phyloP scores from a whole-genome alignment of 2,113 vertebrate genomes.

The Halcyon senegalensis region DNA sequence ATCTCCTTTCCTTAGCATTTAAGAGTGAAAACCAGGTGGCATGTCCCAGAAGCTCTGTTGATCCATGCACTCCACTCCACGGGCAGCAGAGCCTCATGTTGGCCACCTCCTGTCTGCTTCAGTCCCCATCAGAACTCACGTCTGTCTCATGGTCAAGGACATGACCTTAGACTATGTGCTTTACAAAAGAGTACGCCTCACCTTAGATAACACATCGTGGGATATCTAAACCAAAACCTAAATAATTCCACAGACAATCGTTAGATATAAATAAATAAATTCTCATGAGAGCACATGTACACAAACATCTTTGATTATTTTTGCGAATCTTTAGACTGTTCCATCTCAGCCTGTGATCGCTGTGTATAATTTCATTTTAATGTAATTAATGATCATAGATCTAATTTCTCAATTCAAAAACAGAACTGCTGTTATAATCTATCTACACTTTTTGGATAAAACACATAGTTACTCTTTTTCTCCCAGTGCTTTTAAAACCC shows the following conservation, averaged over 20 bases:
- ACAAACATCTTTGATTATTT: not conserved
- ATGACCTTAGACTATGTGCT: not conserved
- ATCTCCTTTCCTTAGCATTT: not conserved
- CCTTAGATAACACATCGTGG: not conserved
- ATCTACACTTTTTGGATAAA: not conserved
- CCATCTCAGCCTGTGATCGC: not conserved
- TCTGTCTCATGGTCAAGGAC: not conserved
- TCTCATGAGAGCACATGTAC: not conserved
- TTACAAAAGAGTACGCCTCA: not conserved
- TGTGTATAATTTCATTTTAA: not conserved
- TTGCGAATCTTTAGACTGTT: not conserved
- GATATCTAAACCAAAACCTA: not conserved
- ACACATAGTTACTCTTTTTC: not conserved
- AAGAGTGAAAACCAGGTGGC: not conserved
- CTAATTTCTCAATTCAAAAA: not conserved
- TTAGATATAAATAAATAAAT: not conserved
- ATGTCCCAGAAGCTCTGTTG: not conserved
- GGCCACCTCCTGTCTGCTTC: not conserved
- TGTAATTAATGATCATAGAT: not conserved
- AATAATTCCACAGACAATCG: not conserved
- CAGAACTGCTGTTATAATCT: not conserved
- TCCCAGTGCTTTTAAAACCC: not conserved
- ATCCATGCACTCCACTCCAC: fast-evolving
- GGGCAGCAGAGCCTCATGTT: not conserved
- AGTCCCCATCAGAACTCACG: not conserved